These are phyloP conservation scores for Novumbra hubbsi DNA, from an alignment of 2,797 vertebrate genomes.

Conservation along the genomic window DNA sequence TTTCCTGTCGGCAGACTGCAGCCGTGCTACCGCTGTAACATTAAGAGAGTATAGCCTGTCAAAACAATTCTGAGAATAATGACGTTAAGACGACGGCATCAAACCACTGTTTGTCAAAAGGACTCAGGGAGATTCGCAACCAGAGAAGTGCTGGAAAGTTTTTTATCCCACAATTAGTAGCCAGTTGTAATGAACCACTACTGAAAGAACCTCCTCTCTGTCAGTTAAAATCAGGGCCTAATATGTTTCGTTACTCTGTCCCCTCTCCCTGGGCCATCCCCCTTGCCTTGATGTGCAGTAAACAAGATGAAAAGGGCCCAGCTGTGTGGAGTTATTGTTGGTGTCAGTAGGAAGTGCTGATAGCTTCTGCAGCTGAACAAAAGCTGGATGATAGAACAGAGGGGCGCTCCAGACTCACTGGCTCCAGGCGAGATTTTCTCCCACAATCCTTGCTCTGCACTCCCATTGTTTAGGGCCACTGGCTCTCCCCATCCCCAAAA, in stretches of 20 bases:
- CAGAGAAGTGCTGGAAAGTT: constrained; percentile 4
- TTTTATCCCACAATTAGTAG: neutral
- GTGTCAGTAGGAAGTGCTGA: constrained; percentile 87
- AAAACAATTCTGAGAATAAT: neutral
- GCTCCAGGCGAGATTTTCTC: constrained; percentile 86
- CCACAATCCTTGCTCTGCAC: constrained; percentile 83
- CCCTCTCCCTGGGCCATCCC: constrained; percentile 52
- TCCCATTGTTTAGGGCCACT: constrained; percentile 80
- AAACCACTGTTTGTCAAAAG: neutral
- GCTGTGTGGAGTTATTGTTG: constrained; percentile 88
- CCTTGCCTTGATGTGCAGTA: constrained; percentile 82
- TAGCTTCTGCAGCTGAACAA: constrained; percentile 89
- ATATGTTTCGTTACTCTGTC: constrained; percentile 73
- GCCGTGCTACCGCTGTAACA: neutral
- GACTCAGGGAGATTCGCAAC: neutral
- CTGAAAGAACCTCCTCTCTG: constrained; percentile 39
- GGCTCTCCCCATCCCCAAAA: constrained; percentile 67
- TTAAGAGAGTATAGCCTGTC: neutral
- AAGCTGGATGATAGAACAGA: constrained; percentile 83
- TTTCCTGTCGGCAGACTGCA: neutral
- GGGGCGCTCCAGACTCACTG: constrained; percentile 83
- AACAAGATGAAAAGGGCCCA: constrained; percentile 86
- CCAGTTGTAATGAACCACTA: neutral
- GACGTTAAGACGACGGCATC: neutral
- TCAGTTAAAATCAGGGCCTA: constrained; percentile 77